Base-by-base conservation (phyloP, 2,797 vertebrate genomes). In the Novumbra hubbsi region DNA sequence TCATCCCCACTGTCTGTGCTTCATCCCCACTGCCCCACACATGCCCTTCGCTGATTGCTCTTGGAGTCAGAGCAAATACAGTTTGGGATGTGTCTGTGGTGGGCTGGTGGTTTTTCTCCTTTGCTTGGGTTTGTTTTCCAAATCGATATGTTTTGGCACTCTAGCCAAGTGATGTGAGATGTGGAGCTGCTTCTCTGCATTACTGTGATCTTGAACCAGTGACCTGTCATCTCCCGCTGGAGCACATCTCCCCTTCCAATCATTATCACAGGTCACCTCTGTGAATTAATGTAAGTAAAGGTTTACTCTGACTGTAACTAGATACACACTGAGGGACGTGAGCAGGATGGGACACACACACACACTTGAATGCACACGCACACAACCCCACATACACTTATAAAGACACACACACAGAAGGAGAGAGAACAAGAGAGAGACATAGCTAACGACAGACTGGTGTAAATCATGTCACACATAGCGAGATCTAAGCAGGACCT, bases 111-210 rank as follows among this genome's bases (percentile, higher is more conserved):
- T 86, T 87, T 85, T 78, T 72, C 75, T 76, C 74, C 80, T 67
- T 27, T 32, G 73, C 73, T 73, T 19, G 67, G 80, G 64, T 79
- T 86, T 83, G 75, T 69, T 79, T 86, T 83, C 81, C 80, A 82
- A 78, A 86, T 88, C 86, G 80, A 84, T 89, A 85, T 81, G 86
- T 86, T 88, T 87, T 86, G 84, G 87, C 80, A 80, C 83, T 74
- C 57, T 70, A 78, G 83, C 78, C 72, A 86, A 80, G 74, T 75
- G 80, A 80, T 83, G 75, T 73, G 62, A 73, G 72, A 70, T 41
- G 27, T 65, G 32, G 21, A 64, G 11, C 27, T 64, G 71, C 66
- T 55, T 74, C 69, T 50, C 52, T 76, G 63, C 72, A 74, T 85
- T 74, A 80, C 30, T 60, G 62, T 77, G 71, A 78, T 81, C 48